Evolutionary conservation across 2,797 vertebrate species (phyloP), one percentile per base, ranked within the genome.

Genomic region (Holocentrus rufus): DNA sequence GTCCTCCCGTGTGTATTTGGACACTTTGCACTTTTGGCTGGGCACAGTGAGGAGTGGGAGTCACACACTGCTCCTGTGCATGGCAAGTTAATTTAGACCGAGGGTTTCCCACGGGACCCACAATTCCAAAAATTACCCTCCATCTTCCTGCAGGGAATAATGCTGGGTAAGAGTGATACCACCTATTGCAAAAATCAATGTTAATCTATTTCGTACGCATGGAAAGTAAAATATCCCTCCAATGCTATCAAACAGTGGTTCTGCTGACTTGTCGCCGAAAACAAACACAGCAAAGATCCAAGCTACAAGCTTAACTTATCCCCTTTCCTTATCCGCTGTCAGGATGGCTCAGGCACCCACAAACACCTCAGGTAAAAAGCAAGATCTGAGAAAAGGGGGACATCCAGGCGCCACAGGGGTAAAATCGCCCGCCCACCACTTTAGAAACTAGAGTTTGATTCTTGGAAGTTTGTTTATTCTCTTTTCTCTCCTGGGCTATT

Each of bases 61-160:
- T 65, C 54, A 5, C 53, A 13, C 23, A 13, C 53, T 76, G 71
- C 52, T 70, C 69, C 47, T 65, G 56, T 65, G 52, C 66, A 44
- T 57, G 73, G 54, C 44, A 22, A 61, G 54, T 55, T 27, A 17
- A 18, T 69, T 76, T 60, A 22, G 49, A 60, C 5, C 0, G 69
- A 34, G 77, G 55, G 62, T 74, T 73, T 76, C 77, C 30, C 49
- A 57, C 30, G 64, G 59, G 46, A 58, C 57, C 8, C 39, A 11
- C 17, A 54, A 31, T 27, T 2, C 30, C 6, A 27, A 72, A 73
- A 50, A 11, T 44, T 15, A 1, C 3, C 44, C 5, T 30, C 49
- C 4, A 20, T 23, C 34, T 13, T 15, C 52, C 65, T 30, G n/a
- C 13, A 39, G 10, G 22, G 11, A 49, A 49, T 14, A 17, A 4